A percentile compares a stretch with the other conserved stretches of the same genome.
phyloP scores from a whole-genome alignment of 2,113 vertebrate genomes.

The Paralichthys olivaceus region DNA sequence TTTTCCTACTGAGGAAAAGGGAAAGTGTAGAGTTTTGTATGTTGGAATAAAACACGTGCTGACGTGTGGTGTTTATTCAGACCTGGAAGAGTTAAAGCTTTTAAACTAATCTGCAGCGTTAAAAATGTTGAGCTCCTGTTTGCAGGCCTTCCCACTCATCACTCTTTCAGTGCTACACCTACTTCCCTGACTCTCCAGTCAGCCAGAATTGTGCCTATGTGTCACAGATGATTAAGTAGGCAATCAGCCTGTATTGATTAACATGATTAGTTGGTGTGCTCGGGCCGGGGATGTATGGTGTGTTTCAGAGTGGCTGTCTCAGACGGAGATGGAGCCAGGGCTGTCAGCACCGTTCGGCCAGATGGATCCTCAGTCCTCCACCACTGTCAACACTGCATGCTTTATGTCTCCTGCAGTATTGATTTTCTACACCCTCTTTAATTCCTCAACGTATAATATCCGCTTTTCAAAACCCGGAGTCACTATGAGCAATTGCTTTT shows the following conservation, averaged over 20 bases:
- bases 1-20: not conserved
- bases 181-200: conserved; percentile 57
- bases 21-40: not conserved
- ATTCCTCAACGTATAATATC: conserved; percentile 70
- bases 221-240: conserved; percentile 79
- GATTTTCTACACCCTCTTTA: conserved; percentile 76
- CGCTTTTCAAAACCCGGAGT: conserved; percentile 63
- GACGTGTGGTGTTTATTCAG: not conserved
- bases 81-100: conserved; percentile 52
- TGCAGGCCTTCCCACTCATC: conserved; percentile 47
- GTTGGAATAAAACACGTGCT: conserved; percentile 11
- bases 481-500: conserved; percentile 64
- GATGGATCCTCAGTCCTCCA: conserved; percentile 68
- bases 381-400: conserved; percentile 73
- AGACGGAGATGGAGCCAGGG: conserved; percentile 68
- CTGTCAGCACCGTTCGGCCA: conserved; percentile 66
- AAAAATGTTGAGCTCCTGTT: conserved; percentile 55
- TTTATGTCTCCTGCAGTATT: conserved; percentile 80
- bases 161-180: conserved; percentile 51
- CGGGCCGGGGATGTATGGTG: conserved; percentile 57
- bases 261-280: conserved; percentile 77
- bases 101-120: conserved; percentile 56
- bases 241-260: conserved; percentile 83
- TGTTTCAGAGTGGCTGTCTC: conserved; percentile 59
- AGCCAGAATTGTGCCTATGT: conserved; percentile 68